Conservation (phyloP, 64 coral and sea anemone species). For the Stichodactyla helianthus region DNA sequence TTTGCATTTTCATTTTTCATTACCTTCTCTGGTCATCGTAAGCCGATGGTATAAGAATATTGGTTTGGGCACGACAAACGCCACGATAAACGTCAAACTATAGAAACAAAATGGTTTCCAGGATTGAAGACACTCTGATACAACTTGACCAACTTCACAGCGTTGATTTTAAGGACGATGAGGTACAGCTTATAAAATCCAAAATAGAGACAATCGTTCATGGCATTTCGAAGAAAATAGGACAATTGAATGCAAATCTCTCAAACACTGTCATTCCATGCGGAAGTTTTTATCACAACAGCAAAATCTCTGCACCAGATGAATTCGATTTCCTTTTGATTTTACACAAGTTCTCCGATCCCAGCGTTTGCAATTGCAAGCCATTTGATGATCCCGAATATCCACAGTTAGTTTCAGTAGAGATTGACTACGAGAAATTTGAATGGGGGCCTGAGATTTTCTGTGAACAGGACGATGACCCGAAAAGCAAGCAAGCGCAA, state of each 20-base stretch:
- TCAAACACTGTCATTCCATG: conserved; percentile 30
- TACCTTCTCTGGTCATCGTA: too few species aligned
- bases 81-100: too few species aligned
- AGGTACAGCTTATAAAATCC: conserved; percentile 40
- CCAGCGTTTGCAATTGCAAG: conserved; percentile 19
- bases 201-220: conserved; percentile 37
- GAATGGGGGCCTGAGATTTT: background rate
- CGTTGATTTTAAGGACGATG: conserved; percentile 32
- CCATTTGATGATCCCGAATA: conserved; percentile 45
- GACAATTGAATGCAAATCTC: conserved; percentile 30
- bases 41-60: too few species aligned
- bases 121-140: conserved; percentile 39
- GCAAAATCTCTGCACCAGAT: conserved; percentile 38
- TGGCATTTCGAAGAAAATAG: conserved; percentile 22
- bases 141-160: conserved; percentile 28
- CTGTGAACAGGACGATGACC: conserved; percentile 1
- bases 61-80: too few species aligned
- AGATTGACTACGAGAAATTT: conserved; percentile 26
- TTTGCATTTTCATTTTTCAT: too few species aligned
- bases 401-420: conserved; percentile 24
- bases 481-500: background rate
- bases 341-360: conserved; percentile 37
- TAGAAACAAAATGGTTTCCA: conserved; percentile 28
- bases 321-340: conserved; percentile 46
- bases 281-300: conserved; percentile 55